Base-by-base conservation (phyloP, 2,113 vertebrate genomes). In the Cynopterus brachyotis region DNA sequence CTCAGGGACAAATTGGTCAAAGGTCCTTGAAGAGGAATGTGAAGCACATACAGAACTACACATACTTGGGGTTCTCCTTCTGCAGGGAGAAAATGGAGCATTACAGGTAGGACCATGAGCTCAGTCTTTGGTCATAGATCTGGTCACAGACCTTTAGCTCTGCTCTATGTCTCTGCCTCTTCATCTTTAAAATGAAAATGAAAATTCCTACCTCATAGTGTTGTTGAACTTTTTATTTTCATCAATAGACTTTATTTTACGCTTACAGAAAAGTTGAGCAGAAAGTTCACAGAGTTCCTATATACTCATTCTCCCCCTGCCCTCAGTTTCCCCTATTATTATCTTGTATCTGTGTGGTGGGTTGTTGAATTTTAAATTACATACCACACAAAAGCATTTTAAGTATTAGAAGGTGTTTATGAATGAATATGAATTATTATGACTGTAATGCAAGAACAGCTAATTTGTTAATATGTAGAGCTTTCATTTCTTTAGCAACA, bases 281-380 rank as follows among this genome's bases (percentile, higher is more conserved):
- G 32, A 62, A 86, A 57, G 15, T n/a, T 79, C 7, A 64, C 16
- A 81, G 50, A 37, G n/a, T 73, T 64, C 26, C 35, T 78, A 19
- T 35, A 32, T 45, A 55, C 2, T 55, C 17, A 3, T 24, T 89
- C 6, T 42, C 15, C 59, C 12, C 10, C 55, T 70, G 24, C 8
- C 24, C 28, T 94, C 47, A 72, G 32, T 84, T 84, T 53, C 70
- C 20, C 30, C 35, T 73, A 2, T 80, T 89, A 59, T 70, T 94
- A 67, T 60, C 62, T 90, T 89, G 32, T 16, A 67, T 4, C 45
- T 9, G 1, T 67, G 28, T 60, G 28, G n/a, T 45, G 8, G 2
- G 7, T 24, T 45, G 40, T 45, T 84, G 57, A 95, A 91, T 84
- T 84, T 93, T 94, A 73, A 91, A 47, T 81, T 89, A 45, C 5